Evolutionary conservation across 2,888 invertebrate genomes (phyloP).

Genomic region (Patella ulyssiponensis): DNA sequence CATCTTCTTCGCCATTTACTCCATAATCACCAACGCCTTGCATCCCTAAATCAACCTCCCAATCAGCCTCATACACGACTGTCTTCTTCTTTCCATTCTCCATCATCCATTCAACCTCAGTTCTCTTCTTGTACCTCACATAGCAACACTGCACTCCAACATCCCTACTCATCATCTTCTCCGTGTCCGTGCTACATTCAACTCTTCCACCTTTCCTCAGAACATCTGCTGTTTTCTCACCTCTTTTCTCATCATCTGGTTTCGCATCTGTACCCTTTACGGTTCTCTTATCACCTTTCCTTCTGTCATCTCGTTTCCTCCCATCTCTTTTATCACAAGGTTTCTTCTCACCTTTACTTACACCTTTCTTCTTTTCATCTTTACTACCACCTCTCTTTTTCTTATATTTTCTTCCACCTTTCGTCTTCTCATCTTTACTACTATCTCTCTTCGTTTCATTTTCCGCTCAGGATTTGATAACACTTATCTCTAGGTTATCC

Average conservation of each 20-base stretch:
- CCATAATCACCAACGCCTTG: no score
- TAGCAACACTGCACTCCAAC: neutral
- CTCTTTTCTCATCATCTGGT: no score
- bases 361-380: neutral
- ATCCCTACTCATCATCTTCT: neutral
- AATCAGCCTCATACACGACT: neutral
- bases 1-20: no score
- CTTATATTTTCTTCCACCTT: neutral
- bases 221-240: neutral
- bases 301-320: neutral
- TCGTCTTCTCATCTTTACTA: neutral
- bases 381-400: neutral
- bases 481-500: neutral
- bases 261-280: no score
- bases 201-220: neutral
- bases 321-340: no score
- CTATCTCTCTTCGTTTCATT: neutral
- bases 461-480: conserved; percentile 4
- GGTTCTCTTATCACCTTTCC: neutral
- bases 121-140: neutral
- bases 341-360: neutral
- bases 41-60: neutral
- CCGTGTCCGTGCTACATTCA: neutral
- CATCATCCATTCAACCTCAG: neutral
- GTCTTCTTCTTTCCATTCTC: neutral